These are phyloP conservation scores for Rosalia funebris DNA, from an alignment of 2,888 invertebrate species.

Conservation along the genomic window DNA sequence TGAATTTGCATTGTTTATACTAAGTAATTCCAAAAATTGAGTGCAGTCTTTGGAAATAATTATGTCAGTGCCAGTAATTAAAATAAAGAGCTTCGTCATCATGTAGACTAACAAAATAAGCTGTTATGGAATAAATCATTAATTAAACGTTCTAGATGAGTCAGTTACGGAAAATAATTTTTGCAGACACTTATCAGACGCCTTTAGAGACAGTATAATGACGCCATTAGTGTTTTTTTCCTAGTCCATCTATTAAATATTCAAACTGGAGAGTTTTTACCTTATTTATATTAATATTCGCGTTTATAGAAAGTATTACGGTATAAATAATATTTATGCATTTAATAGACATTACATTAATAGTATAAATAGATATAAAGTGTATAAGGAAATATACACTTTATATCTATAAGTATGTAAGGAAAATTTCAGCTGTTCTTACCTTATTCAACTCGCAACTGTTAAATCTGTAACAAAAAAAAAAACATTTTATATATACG, in stretches of 20 bases:
- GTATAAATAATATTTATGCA: background rate
- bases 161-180: conserved; percentile 1
- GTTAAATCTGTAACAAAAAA: too few relatives aligned
- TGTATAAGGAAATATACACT: too few relatives aligned
- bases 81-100: background rate
- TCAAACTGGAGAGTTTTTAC: conserved; percentile 2
- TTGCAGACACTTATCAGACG: conserved; percentile 5
- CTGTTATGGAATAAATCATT: background rate
- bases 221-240: conserved; percentile 3
- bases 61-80: background rate
- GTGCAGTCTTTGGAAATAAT: too few relatives aligned
- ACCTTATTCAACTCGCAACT: too few relatives aligned
- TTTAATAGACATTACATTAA: too few relatives aligned
- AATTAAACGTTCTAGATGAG: conserved; percentile 8
- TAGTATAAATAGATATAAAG: too few relatives aligned
- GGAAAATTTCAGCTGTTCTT: too few relatives aligned
- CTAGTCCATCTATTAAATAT: background rate
- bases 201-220: background rate
- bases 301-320: background rate
- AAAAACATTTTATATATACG: too few relatives aligned
- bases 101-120: background rate
- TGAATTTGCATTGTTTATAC: too few relatives aligned
- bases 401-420: too few relatives aligned
- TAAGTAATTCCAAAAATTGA: too few relatives aligned
- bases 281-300: background rate